A percentile compares a stretch with the other conserved stretches of the same genome.
Evolutionary conservation across 2,113 vertebrate genomes (phyloP).

Genomic region (Erpornis zantholeuca): DNA sequence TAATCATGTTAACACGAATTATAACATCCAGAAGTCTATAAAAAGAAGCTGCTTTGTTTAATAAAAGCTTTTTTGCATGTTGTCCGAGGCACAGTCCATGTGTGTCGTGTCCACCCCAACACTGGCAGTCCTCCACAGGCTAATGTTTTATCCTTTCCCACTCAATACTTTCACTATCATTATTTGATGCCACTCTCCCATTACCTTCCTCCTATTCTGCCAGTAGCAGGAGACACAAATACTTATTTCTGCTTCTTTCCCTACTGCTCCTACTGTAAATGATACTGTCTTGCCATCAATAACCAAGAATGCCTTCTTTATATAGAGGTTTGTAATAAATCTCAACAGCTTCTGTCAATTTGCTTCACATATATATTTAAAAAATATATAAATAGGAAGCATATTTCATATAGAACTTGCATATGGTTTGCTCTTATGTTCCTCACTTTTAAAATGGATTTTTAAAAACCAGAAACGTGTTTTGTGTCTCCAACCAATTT

Average conservation of each 20-base stretch:
- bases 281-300: neutral
- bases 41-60: no score
- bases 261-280: neutral
- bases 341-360: neutral
- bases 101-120: no score
- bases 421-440: neutral
- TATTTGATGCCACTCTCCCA: neutral
- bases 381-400: neutral
- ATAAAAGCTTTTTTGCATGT: no score
- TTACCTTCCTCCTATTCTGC: neutral
- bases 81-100: no score
- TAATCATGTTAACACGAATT: no score
- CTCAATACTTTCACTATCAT: neutral
- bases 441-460: neutral
- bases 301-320: neutral
- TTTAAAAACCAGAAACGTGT: neutral
- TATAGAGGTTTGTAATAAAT: neutral
- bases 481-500: neutral
- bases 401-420: neutral
- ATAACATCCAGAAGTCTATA: no score
- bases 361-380: neutral
- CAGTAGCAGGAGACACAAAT: neutral
- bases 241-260: neutral
- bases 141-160: neutral
- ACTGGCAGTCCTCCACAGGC: neutral